Evolutionary conservation across 2,888 invertebrate species (phyloP).

Genomic region (Gonocerus acuteangulatus): DNA sequence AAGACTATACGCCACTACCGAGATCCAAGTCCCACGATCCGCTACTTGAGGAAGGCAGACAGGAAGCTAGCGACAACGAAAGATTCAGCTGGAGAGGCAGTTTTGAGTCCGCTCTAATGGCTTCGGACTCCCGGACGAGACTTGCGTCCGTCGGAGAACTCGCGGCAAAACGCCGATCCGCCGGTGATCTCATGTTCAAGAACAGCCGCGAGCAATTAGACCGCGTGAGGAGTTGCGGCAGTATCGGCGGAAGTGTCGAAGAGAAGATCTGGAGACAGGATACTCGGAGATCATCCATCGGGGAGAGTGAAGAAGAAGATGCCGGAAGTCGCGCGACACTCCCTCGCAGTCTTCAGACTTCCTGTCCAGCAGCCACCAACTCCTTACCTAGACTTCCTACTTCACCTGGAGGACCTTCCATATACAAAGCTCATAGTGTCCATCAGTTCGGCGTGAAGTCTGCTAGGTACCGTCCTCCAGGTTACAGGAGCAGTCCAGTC

Average conservation of each 20-base stretch:
- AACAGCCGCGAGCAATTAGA: slow-evolving; percentile 69
- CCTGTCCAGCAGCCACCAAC: slow-evolving; percentile 47
- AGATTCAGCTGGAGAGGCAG: slow-evolving; percentile 87
- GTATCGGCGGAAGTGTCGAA: slow-evolving; percentile 66
- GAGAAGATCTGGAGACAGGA: slow-evolving; percentile 42
- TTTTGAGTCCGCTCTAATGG: slow-evolving; percentile 83
- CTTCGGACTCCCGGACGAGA: slow-evolving; percentile 72
- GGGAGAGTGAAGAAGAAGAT: slow-evolving; percentile 49
- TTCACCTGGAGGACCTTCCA: slow-evolving; percentile 44
- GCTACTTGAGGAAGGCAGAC: slow-evolving; percentile 53
- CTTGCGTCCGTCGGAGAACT: slow-evolving; percentile 53
- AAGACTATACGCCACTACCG: slow-evolving; percentile 55
- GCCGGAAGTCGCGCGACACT: slow-evolving; percentile 51
- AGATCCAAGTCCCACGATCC: slow-evolving; percentile 78
- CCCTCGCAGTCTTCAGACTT: slow-evolving; percentile 53
- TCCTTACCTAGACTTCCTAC: slow-evolving; percentile 70
- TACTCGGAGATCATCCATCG: slow-evolving; percentile 47
- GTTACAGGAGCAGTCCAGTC: slow-evolving; percentile 52
- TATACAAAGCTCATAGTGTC: slow-evolving; percentile 59
- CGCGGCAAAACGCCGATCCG: slow-evolving; percentile 71
- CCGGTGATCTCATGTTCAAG: slow-evolving; percentile 72
- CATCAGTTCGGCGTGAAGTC: slow-evolving; percentile 65
- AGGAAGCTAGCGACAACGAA: slow-evolving; percentile 77
- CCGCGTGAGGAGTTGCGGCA: slow-evolving; percentile 70
- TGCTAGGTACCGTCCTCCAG: slow-evolving; percentile 78